A percentile compares a stretch with the other conserved stretches of the same genome.
Conservation (phyloP, 92 coral and sea anemone species). For the Bergia sp. region DNA sequence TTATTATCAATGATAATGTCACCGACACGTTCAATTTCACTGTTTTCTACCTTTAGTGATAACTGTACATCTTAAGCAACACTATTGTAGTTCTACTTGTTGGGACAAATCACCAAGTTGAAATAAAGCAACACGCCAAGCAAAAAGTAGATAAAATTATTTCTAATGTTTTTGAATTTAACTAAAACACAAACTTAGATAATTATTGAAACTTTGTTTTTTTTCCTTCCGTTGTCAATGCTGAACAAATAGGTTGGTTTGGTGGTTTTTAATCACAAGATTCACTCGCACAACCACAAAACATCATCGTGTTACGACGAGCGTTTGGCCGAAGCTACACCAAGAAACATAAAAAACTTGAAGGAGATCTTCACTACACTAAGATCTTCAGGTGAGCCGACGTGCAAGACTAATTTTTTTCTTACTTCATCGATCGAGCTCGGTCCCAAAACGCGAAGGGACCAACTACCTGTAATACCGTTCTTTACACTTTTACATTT, state of each 20-base stretch:
- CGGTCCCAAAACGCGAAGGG: too few relatives aligned
- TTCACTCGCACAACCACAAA: conserved; percentile 44
- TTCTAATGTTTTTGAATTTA: too few relatives aligned
- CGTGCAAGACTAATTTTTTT: background rate
- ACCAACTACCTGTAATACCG: background rate
- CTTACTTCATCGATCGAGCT: too few relatives aligned
- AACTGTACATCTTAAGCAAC: too few relatives aligned
- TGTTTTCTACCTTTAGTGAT: too few relatives aligned
- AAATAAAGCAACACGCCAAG: too few relatives aligned
- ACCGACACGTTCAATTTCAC: too few relatives aligned
- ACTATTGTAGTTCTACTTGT: too few relatives aligned
- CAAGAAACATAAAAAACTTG: conserved; percentile 50
- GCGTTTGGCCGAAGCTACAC: conserved; percentile 53
- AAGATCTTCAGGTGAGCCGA: conserved; percentile 36
- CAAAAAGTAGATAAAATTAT: too few relatives aligned
- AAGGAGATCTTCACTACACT: conserved; percentile 30
- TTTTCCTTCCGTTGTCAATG: background rate
- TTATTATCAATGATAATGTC: too few relatives aligned
- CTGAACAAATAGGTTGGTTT: conserved; percentile 62
- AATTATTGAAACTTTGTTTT: background rate
- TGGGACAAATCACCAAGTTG: too few relatives aligned
- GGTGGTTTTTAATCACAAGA: conserved; percentile 51
- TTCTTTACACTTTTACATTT: background rate
- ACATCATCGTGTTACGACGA: conserved; percentile 41
- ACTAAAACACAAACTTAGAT: background rate